Conservation (phyloP, 2,113 vertebrate genomes). For the Gobio gobio region DNA sequence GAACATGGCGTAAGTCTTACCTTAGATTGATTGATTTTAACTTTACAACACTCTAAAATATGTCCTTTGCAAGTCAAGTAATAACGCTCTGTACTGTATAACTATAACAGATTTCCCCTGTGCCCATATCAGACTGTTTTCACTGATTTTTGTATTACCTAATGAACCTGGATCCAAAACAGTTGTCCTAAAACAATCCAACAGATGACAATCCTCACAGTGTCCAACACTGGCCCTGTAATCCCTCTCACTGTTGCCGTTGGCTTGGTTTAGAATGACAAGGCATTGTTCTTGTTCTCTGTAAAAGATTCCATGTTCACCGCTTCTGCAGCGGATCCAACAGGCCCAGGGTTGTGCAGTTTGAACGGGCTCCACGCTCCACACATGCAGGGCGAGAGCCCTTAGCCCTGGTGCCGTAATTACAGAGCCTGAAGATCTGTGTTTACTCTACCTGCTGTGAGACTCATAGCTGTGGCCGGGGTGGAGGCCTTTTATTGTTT, state of each 20-base stretch:
- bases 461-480: conserved; percentile 71
- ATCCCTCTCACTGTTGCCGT: conserved; percentile 18
- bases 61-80: too few relatives aligned
- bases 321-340: conserved; percentile 34
- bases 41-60: not conserved
- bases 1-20: conserved; percentile 85
- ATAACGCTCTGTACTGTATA: not conserved
- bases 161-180: conserved; percentile 45
- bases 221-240: conserved; percentile 14
- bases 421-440: conserved; percentile 66
- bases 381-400: conserved; percentile 38
- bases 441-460: conserved; percentile 78
- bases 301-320: conserved; percentile 41
- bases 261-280: conserved; percentile 41
- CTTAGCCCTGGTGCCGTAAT: conserved; percentile 57
- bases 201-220: conserved; percentile 13
- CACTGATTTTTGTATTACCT: conserved; percentile 39
- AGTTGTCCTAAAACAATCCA: conserved; percentile 40
- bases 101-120: conserved; percentile 46
- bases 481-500: conserved; percentile 69
- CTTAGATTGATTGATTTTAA: not conserved
- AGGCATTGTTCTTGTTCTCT: conserved; percentile 42
- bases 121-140: conserved; percentile 47
- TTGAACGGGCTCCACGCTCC: conserved; percentile 10
- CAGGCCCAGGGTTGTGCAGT: conserved; percentile 40